Conservation (phyloP, 1,140 invertebrate species). For the Sycobia sp. region DNA sequence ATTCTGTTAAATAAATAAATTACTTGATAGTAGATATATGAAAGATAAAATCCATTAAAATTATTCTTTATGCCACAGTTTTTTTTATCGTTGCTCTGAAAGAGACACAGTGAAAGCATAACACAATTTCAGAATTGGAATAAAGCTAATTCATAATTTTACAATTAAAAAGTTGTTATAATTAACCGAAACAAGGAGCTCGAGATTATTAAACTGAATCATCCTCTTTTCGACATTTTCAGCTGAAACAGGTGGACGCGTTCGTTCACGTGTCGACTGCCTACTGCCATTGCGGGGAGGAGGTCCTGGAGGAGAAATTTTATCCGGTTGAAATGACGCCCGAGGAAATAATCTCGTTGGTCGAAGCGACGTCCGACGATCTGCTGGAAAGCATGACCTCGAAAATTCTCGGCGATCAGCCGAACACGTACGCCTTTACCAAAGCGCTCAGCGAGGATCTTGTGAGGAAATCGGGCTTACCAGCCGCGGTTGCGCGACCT, state of each 20-base stretch:
- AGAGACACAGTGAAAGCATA: too few relatives aligned
- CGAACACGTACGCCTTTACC: constrained; percentile 82
- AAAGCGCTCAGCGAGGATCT: constrained; percentile 77
- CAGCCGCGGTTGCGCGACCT: constrained; percentile 73
- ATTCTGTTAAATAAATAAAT: too few relatives aligned
- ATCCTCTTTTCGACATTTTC: too few relatives aligned
- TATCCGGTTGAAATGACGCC: constrained; percentile 76
- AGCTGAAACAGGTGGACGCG: constrained; percentile 47
- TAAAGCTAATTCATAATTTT: too few relatives aligned
- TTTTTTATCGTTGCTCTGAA: too few relatives aligned
- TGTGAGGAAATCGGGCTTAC: constrained; percentile 68
- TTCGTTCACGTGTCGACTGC: constrained; percentile 84
- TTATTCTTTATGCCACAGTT: too few relatives aligned
- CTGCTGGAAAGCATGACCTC: constrained; percentile 75
- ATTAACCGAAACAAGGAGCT: too few relatives aligned
- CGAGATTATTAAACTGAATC: too few relatives aligned
- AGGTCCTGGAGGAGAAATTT: constrained; percentile 70
- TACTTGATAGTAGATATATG: too few relatives aligned
- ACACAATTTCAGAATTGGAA: too few relatives aligned
- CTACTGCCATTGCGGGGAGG: constrained; percentile 78
- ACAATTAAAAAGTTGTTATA: too few relatives aligned
- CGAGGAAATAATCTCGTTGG: constrained; percentile 73
- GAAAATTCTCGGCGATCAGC: constrained; percentile 74
- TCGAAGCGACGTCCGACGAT: constrained; percentile 78
- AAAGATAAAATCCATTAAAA: too few relatives aligned